Conservation (phyloP, 2,888 invertebrate genomes). For the Himalopsyche japonica region DNA sequence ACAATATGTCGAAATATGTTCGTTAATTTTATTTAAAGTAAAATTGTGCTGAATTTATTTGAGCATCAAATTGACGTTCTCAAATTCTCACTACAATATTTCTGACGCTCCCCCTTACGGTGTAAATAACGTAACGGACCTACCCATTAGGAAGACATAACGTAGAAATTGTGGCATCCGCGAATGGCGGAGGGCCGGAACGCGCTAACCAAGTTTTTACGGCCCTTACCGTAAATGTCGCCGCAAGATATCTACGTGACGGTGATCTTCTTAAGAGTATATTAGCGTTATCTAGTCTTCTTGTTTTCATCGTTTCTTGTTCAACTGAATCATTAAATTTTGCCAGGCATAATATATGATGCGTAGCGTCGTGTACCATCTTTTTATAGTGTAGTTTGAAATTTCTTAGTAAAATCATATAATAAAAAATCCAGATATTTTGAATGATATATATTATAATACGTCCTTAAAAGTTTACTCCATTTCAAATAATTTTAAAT, state of each 20-base stretch:
- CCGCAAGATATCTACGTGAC: constrained; percentile 22
- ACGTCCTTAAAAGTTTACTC: no score
- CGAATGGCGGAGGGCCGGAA: constrained; percentile 16
- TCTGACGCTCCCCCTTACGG: background rate
- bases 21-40: no score
- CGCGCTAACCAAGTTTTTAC: constrained; percentile 17
- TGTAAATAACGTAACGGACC: constrained; percentile 32
- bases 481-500: no score
- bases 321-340: background rate
- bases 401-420: no score
- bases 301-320: background rate
- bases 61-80: no score
- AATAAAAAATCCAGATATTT: no score
- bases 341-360: no score
- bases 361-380: no score
- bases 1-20: no score
- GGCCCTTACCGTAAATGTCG: constrained; percentile 23
- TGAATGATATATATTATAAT: no score
- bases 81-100: no score
- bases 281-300: background rate
- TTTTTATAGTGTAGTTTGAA: no score
- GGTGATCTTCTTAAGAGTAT: background rate
- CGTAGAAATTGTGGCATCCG: constrained; percentile 24
- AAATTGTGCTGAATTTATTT: background rate
- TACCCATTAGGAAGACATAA: constrained; percentile 22